Evolutionary conservation across 1,140 invertebrate genomes (phyloP).

Genomic region (Mylabris phalerata): DNA sequence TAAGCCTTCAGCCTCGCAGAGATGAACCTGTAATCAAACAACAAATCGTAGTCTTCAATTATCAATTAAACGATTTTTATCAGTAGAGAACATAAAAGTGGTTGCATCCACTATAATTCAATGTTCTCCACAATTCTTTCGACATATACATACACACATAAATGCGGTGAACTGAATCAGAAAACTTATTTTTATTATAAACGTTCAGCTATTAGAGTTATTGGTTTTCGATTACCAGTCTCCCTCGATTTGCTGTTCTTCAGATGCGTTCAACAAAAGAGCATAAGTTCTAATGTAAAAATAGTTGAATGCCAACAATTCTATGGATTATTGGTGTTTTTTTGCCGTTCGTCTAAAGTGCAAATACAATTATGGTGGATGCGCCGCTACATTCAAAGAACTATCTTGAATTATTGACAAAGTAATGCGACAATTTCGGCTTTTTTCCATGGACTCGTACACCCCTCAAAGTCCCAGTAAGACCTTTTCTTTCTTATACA

Average conservation of each 20-base stretch:
- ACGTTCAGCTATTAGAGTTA: slow-evolving; percentile 3
- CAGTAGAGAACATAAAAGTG: neutral
- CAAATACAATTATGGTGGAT: too few species aligned
- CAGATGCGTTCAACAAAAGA: neutral
- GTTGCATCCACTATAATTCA: neutral
- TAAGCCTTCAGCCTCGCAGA: slow-evolving; percentile 67
- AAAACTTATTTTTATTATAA: slow-evolving; percentile 1
- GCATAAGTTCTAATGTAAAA: neutral
- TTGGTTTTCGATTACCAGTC: slow-evolving; percentile 7
- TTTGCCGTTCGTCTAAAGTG: neutral
- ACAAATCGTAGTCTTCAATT: neutral
- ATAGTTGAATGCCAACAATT: slow-evolving; percentile 1
- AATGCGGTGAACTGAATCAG: too few species aligned
- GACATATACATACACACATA: neutral
- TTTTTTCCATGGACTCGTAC: too few species aligned
- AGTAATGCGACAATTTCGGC: too few species aligned
- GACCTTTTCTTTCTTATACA: too few species aligned
- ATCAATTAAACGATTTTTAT: neutral
- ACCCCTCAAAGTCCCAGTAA: too few species aligned
- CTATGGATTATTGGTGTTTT: neutral
- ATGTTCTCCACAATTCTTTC: neutral
- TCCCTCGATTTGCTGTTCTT: neutral
- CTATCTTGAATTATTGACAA: too few species aligned
- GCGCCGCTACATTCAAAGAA: too few species aligned
- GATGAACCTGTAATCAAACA: slow-evolving; percentile 52